Evolutionary conservation across 2,797 vertebrate genomes (phyloP), one percentile per base, ranked within the genome.

Genomic region (Orestias chungarensis): DNA sequence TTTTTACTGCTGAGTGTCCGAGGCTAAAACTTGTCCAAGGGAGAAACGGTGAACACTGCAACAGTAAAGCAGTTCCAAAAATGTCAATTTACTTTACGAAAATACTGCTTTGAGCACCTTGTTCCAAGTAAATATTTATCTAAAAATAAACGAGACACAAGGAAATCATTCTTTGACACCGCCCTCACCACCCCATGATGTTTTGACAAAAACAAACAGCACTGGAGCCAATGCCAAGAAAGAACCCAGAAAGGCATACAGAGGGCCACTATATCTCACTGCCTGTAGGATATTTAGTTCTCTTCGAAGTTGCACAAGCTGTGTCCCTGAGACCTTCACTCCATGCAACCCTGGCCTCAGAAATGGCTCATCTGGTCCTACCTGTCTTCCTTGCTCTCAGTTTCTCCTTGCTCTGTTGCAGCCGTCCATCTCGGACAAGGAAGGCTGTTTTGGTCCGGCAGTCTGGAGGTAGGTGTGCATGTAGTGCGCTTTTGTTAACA

Each of bases 301-400:
- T 79, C 89, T 82, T 89, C 81, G 74, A 80, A 71, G 81, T 75
- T 70, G 71, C 88, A 69, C 82, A 82, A 83, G 80, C 73, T 88
- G 84, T 70, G 74, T 82, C 69, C 77, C 86, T 84, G 88, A 89
- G 82, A 75, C 76, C 81, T 62, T 78, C 73, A 70, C 80, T n/a
- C 59, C 29, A 66, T 65, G 73, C 65, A 71, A 80, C 73, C 64
- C 82, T 81, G 61, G 74, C 73, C 49, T 83, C 71, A 89, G 91
- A 86, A 90, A 99, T 99, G 97, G 94, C 94, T 71, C 95, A 94
- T 86, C 86, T 85, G n/a, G 90, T 80, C 83, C 76, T 96, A 78
- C 70, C 20, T 23, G 87, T 97, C 84, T 91, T 95, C 77, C 74
- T 97, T 18, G 78, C 95, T 59, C 89, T 98, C 66, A 91, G 92